These are phyloP conservation scores for Drosophila melanica DNA, from an alignment of 1,140 invertebrate genomes.

Conservation along the genomic window DNA sequence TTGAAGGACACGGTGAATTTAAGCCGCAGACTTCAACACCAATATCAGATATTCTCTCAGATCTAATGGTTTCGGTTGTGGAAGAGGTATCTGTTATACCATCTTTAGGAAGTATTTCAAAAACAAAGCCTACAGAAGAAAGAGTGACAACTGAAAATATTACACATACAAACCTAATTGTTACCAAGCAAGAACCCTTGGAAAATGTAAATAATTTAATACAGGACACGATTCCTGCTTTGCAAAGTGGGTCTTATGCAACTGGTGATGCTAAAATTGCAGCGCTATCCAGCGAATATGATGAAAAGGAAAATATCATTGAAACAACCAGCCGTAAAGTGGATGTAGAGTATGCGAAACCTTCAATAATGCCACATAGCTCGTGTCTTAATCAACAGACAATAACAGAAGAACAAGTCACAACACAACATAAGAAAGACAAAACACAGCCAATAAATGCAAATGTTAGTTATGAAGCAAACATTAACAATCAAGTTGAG, in stretches of 20 bases:
- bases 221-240: constrained; percentile 49
- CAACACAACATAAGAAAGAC: constrained; percentile 20
- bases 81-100: constrained; percentile 86
- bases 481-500: constrained; percentile 37
- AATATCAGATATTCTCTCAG: constrained; percentile 15
- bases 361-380: constrained; percentile 47
- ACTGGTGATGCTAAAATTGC: constrained; percentile 19
- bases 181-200: constrained; percentile 66
- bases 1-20: constrained; percentile 63
- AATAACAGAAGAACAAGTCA: constrained; percentile 46
- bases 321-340: constrained; percentile 14
- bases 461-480: constrained; percentile 35
- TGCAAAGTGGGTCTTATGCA: constrained; percentile 33
- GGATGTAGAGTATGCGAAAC: constrained; percentile 25
- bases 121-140: constrained; percentile 38
- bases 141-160: constrained; percentile 34
- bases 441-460: constrained; percentile 34
- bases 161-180: constrained; percentile 54
- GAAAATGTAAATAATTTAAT: constrained; percentile 66
- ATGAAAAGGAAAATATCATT: constrained; percentile 42
- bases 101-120: constrained; percentile 76
- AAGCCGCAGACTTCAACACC: constrained; percentile 36
- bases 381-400: constrained; percentile 57
- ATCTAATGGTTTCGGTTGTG: constrained; percentile 85
- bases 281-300: constrained; percentile 41